These are phyloP conservation scores for Oopsacas minuta DNA, from an alignment of 37 sponge, comb jelly and placozoan genomes.

Conservation along the genomic window DNA sequence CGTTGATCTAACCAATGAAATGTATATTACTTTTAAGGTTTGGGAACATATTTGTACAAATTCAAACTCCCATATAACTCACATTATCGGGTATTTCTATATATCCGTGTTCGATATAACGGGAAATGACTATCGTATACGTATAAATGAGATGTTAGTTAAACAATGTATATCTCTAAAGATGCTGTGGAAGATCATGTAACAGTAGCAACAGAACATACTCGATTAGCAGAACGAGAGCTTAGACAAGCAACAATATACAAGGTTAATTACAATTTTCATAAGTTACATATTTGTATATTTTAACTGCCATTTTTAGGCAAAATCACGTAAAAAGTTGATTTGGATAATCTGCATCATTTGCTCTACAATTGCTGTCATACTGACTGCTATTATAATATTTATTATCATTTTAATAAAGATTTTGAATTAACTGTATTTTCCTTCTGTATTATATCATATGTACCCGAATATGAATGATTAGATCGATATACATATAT, in stretches of 20 bases:
- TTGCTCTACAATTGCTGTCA: not conserved
- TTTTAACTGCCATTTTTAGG: not conserved
- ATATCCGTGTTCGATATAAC: not conserved
- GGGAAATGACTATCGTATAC: no score
- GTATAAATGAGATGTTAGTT: no score
- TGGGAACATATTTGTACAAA: no score
- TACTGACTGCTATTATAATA: not conserved
- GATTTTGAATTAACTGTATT: not conserved
- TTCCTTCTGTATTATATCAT: not conserved
- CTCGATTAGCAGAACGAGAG: not conserved
- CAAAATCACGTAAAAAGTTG: not conserved
- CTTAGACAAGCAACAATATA: not conserved
- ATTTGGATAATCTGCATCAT: slow-evolving; percentile 11
- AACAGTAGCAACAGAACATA: not conserved
- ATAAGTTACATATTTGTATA: not conserved
- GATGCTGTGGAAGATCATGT: not conserved
- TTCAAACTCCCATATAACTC: no score
- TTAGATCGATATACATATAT: not conserved
- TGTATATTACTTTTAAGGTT: no score
- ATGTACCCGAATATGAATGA: not conserved
- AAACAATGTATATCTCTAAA: no score
- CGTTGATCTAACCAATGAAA: no score
- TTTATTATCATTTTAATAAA: not conserved
- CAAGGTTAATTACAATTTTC: not conserved
- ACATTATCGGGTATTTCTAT: no score